These are phyloP conservation scores for Babylonia areolata DNA, from an alignment of 1,140 invertebrate species.

Conservation along the genomic window DNA sequence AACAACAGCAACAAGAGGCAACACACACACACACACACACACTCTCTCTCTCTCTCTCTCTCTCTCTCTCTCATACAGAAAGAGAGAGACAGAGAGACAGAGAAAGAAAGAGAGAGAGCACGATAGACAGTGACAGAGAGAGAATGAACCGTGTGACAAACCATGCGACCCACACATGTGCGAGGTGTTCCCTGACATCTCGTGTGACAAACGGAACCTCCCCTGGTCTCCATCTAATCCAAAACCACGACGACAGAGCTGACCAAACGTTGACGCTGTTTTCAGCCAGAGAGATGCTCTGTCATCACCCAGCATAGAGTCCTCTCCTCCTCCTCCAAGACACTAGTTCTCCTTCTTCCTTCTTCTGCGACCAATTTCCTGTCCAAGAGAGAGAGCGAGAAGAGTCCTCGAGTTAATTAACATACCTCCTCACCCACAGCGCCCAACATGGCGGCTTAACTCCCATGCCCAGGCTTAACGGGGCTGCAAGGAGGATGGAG, in stretches of 20 bases:
- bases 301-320: not conserved
- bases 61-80: not conserved
- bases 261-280: not conserved
- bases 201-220: no score
- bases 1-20: no score
- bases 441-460: not conserved
- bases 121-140: no score
- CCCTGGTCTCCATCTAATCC: no score
- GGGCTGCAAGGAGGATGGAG: not conserved
- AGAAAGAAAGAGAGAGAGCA: no score
- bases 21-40: conserved; percentile 18
- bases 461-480: not conserved
- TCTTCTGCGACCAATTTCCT: not conserved
- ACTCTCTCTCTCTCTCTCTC: not conserved
- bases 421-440: not conserved
- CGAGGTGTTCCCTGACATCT: no score
- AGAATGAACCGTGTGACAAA: no score
- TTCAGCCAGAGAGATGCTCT: not conserved
- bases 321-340: not conserved
- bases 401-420: conserved; percentile 20
- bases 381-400: not conserved
- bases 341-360: not conserved
- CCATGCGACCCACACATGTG: no score
- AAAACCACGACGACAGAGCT: not conserved
- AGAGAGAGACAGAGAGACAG: no score